These are phyloP conservation scores for Microplitis mediator DNA, from an alignment of 1,140 invertebrate genomes.

Conservation along the genomic window DNA sequence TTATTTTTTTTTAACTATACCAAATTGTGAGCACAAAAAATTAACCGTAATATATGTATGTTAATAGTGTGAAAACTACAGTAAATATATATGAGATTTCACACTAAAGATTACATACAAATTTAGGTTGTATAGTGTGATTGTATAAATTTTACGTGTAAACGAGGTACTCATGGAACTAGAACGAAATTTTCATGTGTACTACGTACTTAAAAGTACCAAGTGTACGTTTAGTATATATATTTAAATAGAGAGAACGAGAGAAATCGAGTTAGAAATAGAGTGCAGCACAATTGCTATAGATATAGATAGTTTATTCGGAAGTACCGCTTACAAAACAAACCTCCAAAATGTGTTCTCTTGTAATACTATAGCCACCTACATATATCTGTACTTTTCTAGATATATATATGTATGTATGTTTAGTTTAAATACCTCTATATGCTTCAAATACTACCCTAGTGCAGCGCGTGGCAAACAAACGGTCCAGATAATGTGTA, in stretches of 20 bases:
- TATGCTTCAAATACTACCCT: too few relatives aligned
- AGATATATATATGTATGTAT: background rate
- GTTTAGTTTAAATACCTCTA: background rate
- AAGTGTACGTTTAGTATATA: background rate
- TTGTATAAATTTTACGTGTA: constrained; percentile 13
- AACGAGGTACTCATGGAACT: constrained; percentile 9
- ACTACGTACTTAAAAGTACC: background rate
- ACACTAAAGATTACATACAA: constrained; percentile 3
- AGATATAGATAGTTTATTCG: constrained; percentile 21
- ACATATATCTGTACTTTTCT: background rate
- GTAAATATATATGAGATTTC: constrained; percentile 2
- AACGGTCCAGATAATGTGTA: constrained; percentile 28
- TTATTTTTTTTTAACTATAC: too few relatives aligned
- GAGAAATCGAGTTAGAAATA: background rate
- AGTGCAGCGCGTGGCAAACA: constrained; percentile 14
- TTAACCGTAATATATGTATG: background rate
- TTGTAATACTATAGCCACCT: constrained; percentile 5
- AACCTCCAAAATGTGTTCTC: constrained; percentile 14
- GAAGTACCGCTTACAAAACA: constrained; percentile 28
- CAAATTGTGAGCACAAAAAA: background rate
- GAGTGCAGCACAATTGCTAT: background rate
- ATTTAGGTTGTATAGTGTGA: constrained; percentile 10
- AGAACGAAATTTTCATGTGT: background rate
- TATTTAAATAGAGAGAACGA: background rate
- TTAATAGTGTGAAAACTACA: background rate